Evolutionary conservation across 2,113 vertebrate genomes (phyloP).

Genomic region (Pyxicephalus adspersus): DNA sequence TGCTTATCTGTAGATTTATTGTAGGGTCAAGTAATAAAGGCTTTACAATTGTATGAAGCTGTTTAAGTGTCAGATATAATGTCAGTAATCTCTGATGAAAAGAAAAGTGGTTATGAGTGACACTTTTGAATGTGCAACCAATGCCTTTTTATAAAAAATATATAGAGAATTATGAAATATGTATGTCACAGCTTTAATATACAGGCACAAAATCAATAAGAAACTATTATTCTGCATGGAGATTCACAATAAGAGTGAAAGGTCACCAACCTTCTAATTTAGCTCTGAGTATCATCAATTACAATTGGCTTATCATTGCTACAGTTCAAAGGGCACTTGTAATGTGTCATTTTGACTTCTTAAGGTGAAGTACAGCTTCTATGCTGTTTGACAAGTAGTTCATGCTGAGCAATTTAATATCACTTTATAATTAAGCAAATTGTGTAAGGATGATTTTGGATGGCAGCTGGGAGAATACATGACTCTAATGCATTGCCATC

Average conservation of each 20-base stretch:
- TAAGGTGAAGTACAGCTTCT: not conserved
- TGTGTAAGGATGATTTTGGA: not conserved
- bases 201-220: conserved; percentile 19
- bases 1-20: too few relatives aligned
- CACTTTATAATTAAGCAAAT: not conserved
- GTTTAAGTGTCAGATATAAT: not conserved
- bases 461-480: not conserved
- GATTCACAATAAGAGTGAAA: conserved; percentile 20
- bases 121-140: not conserved
- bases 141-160: not conserved
- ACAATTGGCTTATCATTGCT: not conserved
- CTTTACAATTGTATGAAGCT: not conserved
- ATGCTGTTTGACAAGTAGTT: not conserved
- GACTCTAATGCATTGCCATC: not conserved
- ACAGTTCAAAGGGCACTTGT: not conserved
- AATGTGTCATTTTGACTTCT: conserved; percentile 23
- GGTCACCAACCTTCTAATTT: conserved; percentile 32
- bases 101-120: not conserved
- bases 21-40: not conserved
- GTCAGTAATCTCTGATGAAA: not conserved
- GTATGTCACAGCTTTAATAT: too few relatives aligned
- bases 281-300: not conserved
- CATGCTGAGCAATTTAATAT: not conserved
- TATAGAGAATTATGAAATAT: not conserved
- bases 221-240: not conserved